These are phyloP conservation scores for Remorina albescens DNA, from an alignment of 2,797 vertebrate genomes.

Conservation along the genomic window DNA sequence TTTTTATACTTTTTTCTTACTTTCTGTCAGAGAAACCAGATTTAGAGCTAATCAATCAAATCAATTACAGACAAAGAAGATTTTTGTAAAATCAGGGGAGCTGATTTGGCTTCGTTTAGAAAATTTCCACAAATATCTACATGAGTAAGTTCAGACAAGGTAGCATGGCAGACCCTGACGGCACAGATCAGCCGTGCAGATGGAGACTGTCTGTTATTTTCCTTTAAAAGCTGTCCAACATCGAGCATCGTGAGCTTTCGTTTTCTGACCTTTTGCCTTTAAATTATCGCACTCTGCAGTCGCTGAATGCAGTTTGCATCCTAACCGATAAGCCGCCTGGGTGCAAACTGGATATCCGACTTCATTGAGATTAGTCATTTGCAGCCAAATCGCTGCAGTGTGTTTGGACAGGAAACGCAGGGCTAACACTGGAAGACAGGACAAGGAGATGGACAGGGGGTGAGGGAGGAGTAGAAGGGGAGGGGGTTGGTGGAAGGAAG, in stretches of 20 bases:
- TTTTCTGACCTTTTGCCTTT: not conserved
- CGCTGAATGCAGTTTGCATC: not conserved
- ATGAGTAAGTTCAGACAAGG: no score
- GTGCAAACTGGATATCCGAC: not conserved
- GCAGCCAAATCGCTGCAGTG: no score
- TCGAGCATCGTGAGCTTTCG: no score
- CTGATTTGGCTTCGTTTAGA: no score
- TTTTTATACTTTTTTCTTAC: no score
- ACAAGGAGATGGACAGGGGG: constrained; percentile 32
- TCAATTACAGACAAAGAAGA: not conserved
- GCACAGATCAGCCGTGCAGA: no score
- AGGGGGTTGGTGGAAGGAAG: not conserved
- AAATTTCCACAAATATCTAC: not conserved
- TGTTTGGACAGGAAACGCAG: constrained; percentile 13
- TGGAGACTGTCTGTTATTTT: not conserved
- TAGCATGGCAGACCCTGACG: no score
- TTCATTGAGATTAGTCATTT: no score
- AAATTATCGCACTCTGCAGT: not conserved
- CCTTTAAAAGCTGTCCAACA: no score
- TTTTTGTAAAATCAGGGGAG: not conserved
- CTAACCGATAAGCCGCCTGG: not conserved
- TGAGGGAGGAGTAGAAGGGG: constrained; percentile 27
- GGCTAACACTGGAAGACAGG: constrained; percentile 8
- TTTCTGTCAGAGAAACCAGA: no score
- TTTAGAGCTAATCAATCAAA: no score